Conservation (phyloP, 2,888 invertebrate genomes). For the Entomobrya proxima region DNA sequence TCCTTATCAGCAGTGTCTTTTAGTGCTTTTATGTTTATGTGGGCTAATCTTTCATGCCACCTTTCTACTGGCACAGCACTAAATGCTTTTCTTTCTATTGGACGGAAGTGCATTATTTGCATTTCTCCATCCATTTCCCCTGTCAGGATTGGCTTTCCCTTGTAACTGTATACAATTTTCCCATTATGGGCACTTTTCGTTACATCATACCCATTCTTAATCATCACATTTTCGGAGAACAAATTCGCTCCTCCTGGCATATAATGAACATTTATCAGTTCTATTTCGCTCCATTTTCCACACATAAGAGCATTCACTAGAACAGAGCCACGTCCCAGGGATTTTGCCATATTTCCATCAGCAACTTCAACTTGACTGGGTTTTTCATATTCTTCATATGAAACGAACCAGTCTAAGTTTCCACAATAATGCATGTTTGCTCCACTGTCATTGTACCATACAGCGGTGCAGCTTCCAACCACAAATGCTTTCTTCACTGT, state of each 20-base stretch:
- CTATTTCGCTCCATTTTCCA: conserved; percentile 41
- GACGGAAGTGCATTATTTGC: conserved; percentile 60
- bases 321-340: conserved; percentile 40
- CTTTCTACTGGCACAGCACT: not conserved
- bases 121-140: not conserved
- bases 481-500: not conserved
- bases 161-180: not conserved
- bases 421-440: conserved; percentile 57
- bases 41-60: conserved; percentile 62
- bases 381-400: conserved; percentile 40
- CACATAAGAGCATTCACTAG: conserved; percentile 55
- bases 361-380: conserved; percentile 54
- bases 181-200: not conserved
- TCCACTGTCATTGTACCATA: conserved; percentile 62
- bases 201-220: conserved; percentile 55
- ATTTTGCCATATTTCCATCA: conserved; percentile 6
- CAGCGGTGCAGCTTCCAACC: not conserved
- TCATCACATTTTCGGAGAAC: conserved; percentile 63
- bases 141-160: conserved; percentile 26
- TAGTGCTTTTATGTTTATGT: conserved; percentile 48
- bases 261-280: conserved; percentile 55
- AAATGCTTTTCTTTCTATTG: conserved; percentile 31
- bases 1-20: conserved; percentile 31
- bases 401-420: conserved; percentile 48
- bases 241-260: conserved; percentile 58